phyloP scores from a whole-genome alignment of 1,140 invertebrate species.

The Pogonognathellus flavescens region DNA sequence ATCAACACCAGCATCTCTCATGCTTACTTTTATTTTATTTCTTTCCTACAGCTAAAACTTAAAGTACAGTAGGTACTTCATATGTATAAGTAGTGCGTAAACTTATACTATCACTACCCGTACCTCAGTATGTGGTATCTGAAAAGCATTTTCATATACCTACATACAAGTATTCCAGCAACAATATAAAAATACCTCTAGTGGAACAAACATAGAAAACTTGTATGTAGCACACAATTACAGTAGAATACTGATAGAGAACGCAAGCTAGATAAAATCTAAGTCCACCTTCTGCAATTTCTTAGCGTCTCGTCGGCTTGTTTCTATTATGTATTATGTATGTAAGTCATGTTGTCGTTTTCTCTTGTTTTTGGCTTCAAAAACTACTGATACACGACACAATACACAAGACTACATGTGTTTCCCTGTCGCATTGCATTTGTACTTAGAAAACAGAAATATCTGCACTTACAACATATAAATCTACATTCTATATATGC shows the following conservation, averaged over 20 bases:
- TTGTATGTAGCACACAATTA: no score
- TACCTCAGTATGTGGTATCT: not conserved
- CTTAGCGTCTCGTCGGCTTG: conserved; percentile 14
- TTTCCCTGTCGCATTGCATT: conserved; percentile 36
- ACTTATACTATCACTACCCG: not conserved
- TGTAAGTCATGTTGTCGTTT: conserved; percentile 45
- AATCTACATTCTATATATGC: conserved; percentile 5
- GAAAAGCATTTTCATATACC: not conserved
- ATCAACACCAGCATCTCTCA: conserved; percentile 37
- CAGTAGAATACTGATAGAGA: not conserved
- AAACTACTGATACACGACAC: conserved; percentile 31
- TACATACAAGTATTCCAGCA: not conserved
- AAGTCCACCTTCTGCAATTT: conserved; percentile 48
- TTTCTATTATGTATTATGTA: conserved; percentile 25
- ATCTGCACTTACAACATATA: not conserved
- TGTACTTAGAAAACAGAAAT: conserved; percentile 31
- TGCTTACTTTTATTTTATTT: conserved; percentile 38
- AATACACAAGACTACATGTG: conserved; percentile 25
- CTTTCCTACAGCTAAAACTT: not conserved
- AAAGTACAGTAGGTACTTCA: not conserved
- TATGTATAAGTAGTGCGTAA: not conserved
- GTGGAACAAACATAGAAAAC: no score
- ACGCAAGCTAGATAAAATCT: conserved; percentile 6
- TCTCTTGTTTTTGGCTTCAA: not conserved
- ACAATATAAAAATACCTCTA: no score